phyloP scores from a whole-genome alignment of 2,888 invertebrate species.

The Pandemis corylana region DNA sequence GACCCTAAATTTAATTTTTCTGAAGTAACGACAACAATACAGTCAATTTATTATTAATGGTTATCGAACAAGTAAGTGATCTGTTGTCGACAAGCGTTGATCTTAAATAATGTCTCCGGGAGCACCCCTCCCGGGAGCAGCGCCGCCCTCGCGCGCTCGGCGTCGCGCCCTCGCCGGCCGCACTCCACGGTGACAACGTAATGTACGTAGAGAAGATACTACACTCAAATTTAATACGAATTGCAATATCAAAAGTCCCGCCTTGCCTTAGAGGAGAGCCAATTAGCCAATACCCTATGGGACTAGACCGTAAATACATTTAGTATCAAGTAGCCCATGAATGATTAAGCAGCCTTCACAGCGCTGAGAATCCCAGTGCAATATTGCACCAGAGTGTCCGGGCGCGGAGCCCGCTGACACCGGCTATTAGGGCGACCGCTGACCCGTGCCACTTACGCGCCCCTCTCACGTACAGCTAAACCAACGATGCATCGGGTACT shows the following conservation, averaged over 20 bases:
- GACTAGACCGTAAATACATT: background rate
- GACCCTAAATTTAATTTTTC: background rate
- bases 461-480: constrained; percentile 53
- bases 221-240: constrained; percentile 6
- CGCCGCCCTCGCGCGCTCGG: constrained; percentile 27
- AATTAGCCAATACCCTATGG: background rate
- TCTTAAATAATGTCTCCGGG: constrained; percentile 33
- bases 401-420: constrained; percentile 52
- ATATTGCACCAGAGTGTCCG: constrained; percentile 29
- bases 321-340: constrained; percentile 20
- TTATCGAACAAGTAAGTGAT: constrained; percentile 27
- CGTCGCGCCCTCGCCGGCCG: constrained; percentile 46
- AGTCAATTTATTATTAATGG: constrained; percentile 28
- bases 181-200: constrained; percentile 39
- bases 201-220: constrained; percentile 16
- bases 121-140: constrained; percentile 31
- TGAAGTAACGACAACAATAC: constrained; percentile 1
- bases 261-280: background rate
- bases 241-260: constrained; percentile 18
- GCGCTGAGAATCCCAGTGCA: constrained; percentile 27
- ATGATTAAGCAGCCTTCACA: constrained; percentile 12
- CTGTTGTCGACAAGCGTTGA: constrained; percentile 31
- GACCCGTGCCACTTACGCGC: constrained; percentile 69
- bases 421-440: constrained; percentile 70
- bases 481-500: constrained; percentile 59